phyloP scores from a whole-genome alignment of 2,888 invertebrate species.

The Crematogaster levior region DNA sequence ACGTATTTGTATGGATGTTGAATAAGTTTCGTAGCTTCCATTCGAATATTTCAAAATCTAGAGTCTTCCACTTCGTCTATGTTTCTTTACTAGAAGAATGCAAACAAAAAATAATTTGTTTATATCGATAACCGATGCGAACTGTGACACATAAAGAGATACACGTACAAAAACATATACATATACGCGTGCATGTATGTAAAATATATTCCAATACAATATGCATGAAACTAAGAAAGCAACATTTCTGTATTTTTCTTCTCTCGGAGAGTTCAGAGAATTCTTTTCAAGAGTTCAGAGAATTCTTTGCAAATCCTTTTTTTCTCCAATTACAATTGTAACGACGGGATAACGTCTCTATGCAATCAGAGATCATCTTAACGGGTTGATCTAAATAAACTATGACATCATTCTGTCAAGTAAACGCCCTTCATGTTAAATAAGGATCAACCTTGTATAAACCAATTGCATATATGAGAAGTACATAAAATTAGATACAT shows the following conservation, averaged over 20 bases:
- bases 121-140: neutral
- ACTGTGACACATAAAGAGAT: neutral
- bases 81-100: neutral
- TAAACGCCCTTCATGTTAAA: conserved; percentile 55
- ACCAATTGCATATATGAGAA: conserved; percentile 22
- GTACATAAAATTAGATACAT: neutral
- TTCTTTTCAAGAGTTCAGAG: neutral
- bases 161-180: neutral
- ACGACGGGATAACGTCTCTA: neutral
- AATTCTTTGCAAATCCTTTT: neutral
- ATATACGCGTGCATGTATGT: neutral
- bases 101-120: neutral
- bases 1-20: neutral
- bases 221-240: neutral
- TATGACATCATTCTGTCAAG: conserved; percentile 65
- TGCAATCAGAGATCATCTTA: conserved; percentile 61
- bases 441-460: conserved; percentile 57
- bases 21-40: neutral
- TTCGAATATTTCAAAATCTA: neutral
- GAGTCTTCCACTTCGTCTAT: neutral
- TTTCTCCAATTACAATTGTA: neutral
- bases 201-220: neutral
- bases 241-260: neutral
- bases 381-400: conserved; percentile 68
- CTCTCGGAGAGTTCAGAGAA: neutral